Evolutionary conservation across 2,797 vertebrate species (phyloP).

Genomic region (Graptemys geographica): DNA sequence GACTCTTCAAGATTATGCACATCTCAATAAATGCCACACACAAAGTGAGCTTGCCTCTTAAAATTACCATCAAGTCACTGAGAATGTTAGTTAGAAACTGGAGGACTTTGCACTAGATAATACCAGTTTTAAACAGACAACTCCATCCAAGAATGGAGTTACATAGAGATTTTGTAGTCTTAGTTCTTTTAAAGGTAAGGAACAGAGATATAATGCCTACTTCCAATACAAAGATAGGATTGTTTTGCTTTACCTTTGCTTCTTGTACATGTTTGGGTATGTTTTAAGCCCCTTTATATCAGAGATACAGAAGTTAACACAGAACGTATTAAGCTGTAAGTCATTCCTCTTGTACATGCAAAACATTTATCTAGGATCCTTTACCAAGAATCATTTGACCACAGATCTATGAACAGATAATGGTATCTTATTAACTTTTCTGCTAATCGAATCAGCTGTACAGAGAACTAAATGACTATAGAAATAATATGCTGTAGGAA

Average conservation of each 20-base stretch:
- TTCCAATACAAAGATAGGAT: neutral
- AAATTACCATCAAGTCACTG: too few species aligned
- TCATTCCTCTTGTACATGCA: neutral
- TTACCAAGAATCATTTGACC: neutral
- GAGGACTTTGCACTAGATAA: too few species aligned
- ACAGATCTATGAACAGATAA: too few species aligned
- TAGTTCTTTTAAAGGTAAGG: neutral
- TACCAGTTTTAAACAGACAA: too few species aligned
- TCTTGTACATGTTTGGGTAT: neutral
- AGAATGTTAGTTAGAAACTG: too few species aligned
- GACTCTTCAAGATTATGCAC: too few species aligned
- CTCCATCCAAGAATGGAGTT: neutral
- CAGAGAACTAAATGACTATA: too few species aligned
- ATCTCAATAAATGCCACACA: too few species aligned
- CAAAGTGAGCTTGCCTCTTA: too few species aligned
- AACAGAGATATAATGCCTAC: neutral
- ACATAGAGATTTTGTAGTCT: neutral
- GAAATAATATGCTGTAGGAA: neutral
- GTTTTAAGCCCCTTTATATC: neutral
- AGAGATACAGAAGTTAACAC: neutral
- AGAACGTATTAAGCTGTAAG: neutral
- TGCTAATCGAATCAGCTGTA: too few species aligned
- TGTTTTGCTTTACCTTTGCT: neutral
- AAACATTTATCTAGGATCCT: neutral
- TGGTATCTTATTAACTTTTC: too few species aligned